These are phyloP conservation scores for Hermetia illucens DNA, from an alignment of 1,140 invertebrate genomes.

Conservation along the genomic window DNA sequence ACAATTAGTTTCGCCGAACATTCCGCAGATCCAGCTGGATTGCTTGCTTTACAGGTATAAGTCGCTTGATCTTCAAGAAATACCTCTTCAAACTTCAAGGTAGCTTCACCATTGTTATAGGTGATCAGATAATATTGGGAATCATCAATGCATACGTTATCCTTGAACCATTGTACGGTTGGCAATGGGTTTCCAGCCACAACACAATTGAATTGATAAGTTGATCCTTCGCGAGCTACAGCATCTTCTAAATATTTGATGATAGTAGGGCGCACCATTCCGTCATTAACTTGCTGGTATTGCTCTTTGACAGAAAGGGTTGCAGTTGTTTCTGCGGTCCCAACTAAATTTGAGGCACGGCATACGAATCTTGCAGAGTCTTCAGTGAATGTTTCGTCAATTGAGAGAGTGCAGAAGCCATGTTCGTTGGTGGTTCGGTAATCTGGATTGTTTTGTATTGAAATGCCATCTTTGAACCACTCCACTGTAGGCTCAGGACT, in stretches of 20 bases:
- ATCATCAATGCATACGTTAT: slow-evolving; percentile 41
- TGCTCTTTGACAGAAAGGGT: slow-evolving; percentile 61
- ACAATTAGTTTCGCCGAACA: slow-evolving; percentile 62
- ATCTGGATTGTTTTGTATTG: slow-evolving; percentile 36
- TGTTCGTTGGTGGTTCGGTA: slow-evolving; percentile 50
- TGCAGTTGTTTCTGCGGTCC: slow-evolving; percentile 54
- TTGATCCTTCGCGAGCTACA: slow-evolving; percentile 45
- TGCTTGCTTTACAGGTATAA: slow-evolving; percentile 58
- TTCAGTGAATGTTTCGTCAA: slow-evolving; percentile 45
- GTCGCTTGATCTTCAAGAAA: slow-evolving; percentile 44
- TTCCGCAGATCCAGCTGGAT: slow-evolving; percentile 54
- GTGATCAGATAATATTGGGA: slow-evolving; percentile 40
- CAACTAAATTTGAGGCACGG: slow-evolving; percentile 54
- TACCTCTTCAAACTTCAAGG: slow-evolving; percentile 50
- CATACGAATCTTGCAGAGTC: slow-evolving; percentile 55
- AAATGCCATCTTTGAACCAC: slow-evolving; percentile 55
- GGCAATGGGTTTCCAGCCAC: slow-evolving; percentile 62
- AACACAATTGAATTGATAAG: slow-evolving; percentile 52
- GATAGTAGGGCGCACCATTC: slow-evolving; percentile 48
- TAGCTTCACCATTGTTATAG: slow-evolving; percentile 61
- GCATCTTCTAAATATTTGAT: slow-evolving; percentile 44
- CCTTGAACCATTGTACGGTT: slow-evolving; percentile 63
- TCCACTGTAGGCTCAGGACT: slow-evolving; percentile 62
- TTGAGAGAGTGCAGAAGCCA: slow-evolving; percentile 53
- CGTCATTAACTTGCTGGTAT: slow-evolving; percentile 38